phyloP scores from a whole-genome alignment of 2,888 invertebrate genomes.

The Apantesis nais region DNA sequence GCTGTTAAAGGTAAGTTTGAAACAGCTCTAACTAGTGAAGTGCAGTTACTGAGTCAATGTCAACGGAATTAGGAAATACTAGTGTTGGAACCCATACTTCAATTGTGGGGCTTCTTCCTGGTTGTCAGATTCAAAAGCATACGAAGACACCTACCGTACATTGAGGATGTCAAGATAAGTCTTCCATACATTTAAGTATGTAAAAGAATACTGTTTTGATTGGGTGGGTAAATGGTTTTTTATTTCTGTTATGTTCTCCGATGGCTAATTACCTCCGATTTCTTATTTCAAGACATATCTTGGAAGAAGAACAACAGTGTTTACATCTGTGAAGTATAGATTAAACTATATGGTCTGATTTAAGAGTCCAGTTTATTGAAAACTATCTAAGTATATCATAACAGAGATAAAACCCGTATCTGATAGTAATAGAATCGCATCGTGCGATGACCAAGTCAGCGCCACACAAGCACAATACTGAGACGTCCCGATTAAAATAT shows the following conservation, averaged over 20 bases:
- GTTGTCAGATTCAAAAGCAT: not conserved
- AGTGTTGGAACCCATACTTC: not conserved
- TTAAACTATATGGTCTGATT: no score
- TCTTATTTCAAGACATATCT: no score
- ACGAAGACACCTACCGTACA: not conserved
- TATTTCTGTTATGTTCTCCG: no score
- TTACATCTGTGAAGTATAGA: no score
- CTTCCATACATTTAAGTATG: no score
- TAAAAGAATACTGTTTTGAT: no score
- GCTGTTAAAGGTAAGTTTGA: not conserved
- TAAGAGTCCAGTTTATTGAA: constrained; percentile 1
- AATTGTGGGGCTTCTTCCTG: not conserved
- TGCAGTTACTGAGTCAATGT: not conserved
- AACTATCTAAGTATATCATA: constrained; percentile 33
- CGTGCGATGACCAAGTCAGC: constrained; percentile 22
- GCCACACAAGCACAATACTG: constrained; percentile 23
- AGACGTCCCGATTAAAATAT: constrained; percentile 56
- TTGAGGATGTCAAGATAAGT: not conserved
- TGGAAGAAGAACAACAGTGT: no score
- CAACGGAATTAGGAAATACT: not conserved
- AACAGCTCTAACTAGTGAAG: no score
- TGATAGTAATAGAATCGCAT: constrained; percentile 35
- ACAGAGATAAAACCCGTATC: constrained; percentile 32
- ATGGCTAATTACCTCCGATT: no score
- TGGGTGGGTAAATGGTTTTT: no score